Evolutionary conservation across 2,797 vertebrate species (phyloP), one percentile per base, ranked within the genome.

Genomic region (Anableps anableps): DNA sequence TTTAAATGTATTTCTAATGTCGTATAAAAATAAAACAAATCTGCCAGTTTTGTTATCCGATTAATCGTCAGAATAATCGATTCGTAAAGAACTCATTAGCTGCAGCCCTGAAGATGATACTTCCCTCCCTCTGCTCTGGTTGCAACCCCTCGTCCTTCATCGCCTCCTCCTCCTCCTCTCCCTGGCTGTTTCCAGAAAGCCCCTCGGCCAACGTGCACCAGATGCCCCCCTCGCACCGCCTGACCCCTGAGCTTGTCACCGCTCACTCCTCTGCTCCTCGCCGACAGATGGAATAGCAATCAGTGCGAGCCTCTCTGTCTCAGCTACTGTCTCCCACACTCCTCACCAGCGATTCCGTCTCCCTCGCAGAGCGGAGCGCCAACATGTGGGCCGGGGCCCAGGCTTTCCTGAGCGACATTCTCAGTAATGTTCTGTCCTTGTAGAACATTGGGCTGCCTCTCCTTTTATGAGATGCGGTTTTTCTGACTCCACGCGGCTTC

Each of bases 341-440:
- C 86, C 82, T 80, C 80, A 45, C 89, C 84, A 88, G 92, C 88
- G 91, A 87, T 93, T 92, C 88, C 90, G 89, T 90, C 91, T 92
- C 92, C 91, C 90, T 91, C 73, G 90, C 86, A 84, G 82, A 89
- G 83, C 83, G 88, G 88, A 89, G 88, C 96, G 97, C 96, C 97
- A 97, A 97, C 97, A 97, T 97, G 95, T 98, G 97, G 97, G 96
- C 96, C 93, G 84, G 93, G 91, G 97, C 94, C 91, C 91, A 90
- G 97, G 96, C 88, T 94, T 95, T 94, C 93, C 97, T 98, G 96
- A 99, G 97, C 97, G 97, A 99, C 98, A 99, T 98, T 98, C 97
- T 96, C 97, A 97, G 97, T 99, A 98, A 99, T 99, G 98, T 98
- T 99, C 97, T 99, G 98, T 99, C 98, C 98, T 98, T 99, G 98